Evolutionary conservation across 2,113 vertebrate genomes (phyloP).

Genomic region (Otocyon megalotis): DNA sequence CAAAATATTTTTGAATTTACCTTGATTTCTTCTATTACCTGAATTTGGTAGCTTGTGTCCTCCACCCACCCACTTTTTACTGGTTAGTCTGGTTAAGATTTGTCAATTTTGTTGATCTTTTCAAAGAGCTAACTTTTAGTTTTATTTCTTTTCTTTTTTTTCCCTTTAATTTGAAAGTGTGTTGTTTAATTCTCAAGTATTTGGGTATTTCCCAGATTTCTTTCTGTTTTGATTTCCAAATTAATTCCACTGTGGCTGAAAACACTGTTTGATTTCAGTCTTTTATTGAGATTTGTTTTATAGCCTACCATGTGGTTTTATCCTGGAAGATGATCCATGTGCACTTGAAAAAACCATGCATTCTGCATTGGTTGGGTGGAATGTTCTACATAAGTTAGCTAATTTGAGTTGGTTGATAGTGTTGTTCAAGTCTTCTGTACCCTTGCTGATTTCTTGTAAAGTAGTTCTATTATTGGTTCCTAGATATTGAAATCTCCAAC

Average conservation of each 20-base stretch:
- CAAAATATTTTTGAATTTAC: not conserved
- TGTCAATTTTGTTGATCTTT: conserved; percentile 12
- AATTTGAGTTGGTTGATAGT: not conserved
- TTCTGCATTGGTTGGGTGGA: not conserved
- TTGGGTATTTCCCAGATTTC: not conserved
- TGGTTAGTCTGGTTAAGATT: not conserved
- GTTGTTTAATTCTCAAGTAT: not conserved
- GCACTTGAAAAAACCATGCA: not conserved
- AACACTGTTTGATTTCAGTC: not conserved
- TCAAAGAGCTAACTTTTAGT: not conserved
- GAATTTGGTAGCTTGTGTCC: not conserved
- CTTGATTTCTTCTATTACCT: not conserved
- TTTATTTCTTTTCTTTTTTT: not conserved
- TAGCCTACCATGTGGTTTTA: not conserved
- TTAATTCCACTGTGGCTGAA: conserved; percentile 2
- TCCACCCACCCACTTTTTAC: not conserved
- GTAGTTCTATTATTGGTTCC: not conserved
- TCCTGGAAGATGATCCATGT: not conserved
- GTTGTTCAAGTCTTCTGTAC: not conserved
- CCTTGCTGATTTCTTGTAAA: not conserved
- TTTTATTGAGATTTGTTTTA: not conserved
- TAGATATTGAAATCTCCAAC: not conserved
- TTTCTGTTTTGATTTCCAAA: conserved; percentile 3
- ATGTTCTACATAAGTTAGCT: not conserved
- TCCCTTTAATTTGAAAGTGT: not conserved